Evolutionary conservation across 1,140 invertebrate genomes (phyloP).

Genomic region (Zaprionus kolodkinae): DNA sequence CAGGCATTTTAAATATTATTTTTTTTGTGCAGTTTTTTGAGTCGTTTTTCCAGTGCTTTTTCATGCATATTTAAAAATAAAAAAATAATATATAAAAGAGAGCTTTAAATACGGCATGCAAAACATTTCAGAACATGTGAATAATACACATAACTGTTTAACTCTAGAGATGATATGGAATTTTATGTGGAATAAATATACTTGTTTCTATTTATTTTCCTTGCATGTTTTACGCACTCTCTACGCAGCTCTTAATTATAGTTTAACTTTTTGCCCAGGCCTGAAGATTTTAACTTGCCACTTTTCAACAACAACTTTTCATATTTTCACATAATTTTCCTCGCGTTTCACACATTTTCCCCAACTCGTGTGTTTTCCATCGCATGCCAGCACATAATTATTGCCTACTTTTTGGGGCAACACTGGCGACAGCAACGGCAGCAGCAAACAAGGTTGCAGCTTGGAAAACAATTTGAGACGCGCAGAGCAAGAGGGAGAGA

Average conservation of each 20-base stretch:
- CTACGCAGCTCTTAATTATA: not conserved
- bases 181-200: not conserved
- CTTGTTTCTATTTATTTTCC: not conserved
- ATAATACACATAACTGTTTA: not conserved
- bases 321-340: not conserved
- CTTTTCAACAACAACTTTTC: not conserved
- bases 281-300: not conserved
- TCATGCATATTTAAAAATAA: too few species aligned
- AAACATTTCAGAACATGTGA: not conserved
- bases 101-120: not conserved
- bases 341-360: not conserved
- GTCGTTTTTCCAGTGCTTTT: not conserved
- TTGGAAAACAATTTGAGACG: conserved; percentile 56
- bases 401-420: conserved; percentile 56
- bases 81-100: too few species aligned
- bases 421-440: conserved; percentile 4
- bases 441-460: conserved; percentile 30
- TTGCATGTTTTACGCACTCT: not conserved
- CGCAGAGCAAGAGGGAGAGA: conserved; percentile 9
- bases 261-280: too few species aligned
- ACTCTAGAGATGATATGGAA: not conserved
- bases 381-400: conserved; percentile 65
- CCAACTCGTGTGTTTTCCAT: conserved; percentile 8
- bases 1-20: conserved; percentile 13
- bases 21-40: not conserved